These are phyloP conservation scores for Orientallactaga bullata DNA, from an alignment of 2,113 vertebrate genomes.

Conservation along the genomic window DNA sequence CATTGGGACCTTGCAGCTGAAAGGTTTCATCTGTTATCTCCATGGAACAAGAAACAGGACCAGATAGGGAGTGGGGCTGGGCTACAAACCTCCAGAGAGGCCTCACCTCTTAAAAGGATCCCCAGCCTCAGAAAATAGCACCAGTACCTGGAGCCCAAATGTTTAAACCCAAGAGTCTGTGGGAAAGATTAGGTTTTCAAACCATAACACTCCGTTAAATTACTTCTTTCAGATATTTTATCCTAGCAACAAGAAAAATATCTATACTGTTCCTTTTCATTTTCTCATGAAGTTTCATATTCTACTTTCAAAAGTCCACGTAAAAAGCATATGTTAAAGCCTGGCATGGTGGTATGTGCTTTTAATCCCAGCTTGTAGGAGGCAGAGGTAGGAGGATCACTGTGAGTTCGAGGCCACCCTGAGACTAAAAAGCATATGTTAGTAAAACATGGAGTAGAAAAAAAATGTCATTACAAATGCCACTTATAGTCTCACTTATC, in stretches of 20 bases:
- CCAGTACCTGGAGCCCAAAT: too few relatives aligned
- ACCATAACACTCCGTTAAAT: background rate
- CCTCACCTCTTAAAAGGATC: background rate
- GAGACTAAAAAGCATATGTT: too few relatives aligned
- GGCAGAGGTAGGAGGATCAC: too few relatives aligned
- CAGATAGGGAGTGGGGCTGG: background rate
- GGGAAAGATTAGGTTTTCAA: background rate
- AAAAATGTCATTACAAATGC: too few relatives aligned
- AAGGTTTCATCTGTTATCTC: background rate
- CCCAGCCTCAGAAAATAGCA: too few relatives aligned
- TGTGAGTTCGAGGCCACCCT: too few relatives aligned
- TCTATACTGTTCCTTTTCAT: background rate
- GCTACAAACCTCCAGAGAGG: background rate
- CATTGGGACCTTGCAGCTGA: too few relatives aligned
- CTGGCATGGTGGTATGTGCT: too few relatives aligned
- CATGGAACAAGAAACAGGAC: background rate
- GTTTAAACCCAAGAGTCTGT: too few relatives aligned
- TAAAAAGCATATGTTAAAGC: background rate
- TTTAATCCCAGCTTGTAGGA: too few relatives aligned
- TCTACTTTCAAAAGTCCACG: background rate
- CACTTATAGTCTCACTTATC: too few relatives aligned
- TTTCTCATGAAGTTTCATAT: background rate
- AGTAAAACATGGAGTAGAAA: too few relatives aligned
- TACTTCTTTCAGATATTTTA: background rate
- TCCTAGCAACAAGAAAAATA: background rate